Percentiles rank a stretch among this genome's conserved stretches.
Conservation (phyloP, 2,797 vertebrate species). For the Gymnoscopelus microlampas region DNA sequence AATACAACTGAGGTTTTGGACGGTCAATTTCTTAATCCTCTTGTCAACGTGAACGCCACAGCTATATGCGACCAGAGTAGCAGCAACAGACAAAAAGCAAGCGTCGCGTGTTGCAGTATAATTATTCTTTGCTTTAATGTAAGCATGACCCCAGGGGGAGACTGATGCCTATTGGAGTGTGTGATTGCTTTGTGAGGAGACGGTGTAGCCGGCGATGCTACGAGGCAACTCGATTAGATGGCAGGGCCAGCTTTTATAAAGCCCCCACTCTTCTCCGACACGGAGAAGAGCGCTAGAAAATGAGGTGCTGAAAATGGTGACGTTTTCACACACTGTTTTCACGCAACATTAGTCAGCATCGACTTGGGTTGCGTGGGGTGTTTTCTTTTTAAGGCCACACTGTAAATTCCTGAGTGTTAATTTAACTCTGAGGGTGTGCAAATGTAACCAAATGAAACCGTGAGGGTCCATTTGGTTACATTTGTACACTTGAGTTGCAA, state of each 20-base stretch:
- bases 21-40: constrained; percentile 25
- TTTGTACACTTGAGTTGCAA: too few relatives aligned
- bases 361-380: constrained; percentile 8
- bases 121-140: constrained; percentile 66
- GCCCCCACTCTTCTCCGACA: constrained; percentile 36
- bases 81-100: constrained; percentile 13
- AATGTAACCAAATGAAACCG: too few relatives aligned
- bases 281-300: constrained; percentile 25
- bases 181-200: constrained; percentile 67
- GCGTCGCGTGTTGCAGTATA: constrained; percentile 45
- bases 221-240: constrained; percentile 56
- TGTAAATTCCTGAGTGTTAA: too few relatives aligned
- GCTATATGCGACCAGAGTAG: not conserved
- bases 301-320: constrained; percentile 21
- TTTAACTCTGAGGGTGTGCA: too few relatives aligned
- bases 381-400: not conserved
- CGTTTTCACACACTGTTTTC: not conserved
- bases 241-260: constrained; percentile 38
- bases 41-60: constrained; percentile 17
- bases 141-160: constrained; percentile 45
- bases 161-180: constrained; percentile 63
- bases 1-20: constrained; percentile 9
- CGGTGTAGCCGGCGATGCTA: constrained; percentile 39
- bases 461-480: too few relatives aligned
- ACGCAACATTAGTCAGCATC: not conserved